Percentiles rank a stretch among this genome's conserved stretches.
These are phyloP conservation scores for Orycteropus afer DNA, from an alignment of 2,113 vertebrate genomes.

Conservation along the genomic window DNA sequence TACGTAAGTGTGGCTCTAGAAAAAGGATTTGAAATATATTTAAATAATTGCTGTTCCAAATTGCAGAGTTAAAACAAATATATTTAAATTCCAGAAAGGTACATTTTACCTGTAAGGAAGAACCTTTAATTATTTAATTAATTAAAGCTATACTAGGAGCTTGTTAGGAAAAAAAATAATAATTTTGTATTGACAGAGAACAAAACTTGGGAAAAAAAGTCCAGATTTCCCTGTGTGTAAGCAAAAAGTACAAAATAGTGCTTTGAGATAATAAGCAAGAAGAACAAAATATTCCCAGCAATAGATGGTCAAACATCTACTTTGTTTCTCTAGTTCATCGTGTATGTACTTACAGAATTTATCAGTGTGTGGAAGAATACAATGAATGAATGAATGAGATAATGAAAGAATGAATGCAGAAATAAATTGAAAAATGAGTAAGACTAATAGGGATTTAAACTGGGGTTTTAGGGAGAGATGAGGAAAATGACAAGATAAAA, in stretches of 20 bases:
- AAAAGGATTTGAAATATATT: neutral
- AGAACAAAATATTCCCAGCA: neutral
- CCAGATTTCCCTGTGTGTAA: neutral
- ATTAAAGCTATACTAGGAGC: neutral
- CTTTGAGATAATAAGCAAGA: neutral
- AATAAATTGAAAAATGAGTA: neutral
- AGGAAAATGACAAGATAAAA: slow-evolving; percentile 32
- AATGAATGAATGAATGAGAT: neutral
- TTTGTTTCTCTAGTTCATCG: neutral
- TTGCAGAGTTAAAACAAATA: neutral
- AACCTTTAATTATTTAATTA: neutral
- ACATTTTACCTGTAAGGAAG: neutral
- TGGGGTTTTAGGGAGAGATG: neutral
- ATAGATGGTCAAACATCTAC: neutral
- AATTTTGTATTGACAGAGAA: neutral
- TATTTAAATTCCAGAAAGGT: neutral
- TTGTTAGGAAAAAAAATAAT: neutral
- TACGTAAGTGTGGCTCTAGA: neutral
- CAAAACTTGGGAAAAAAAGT: neutral
- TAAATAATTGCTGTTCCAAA: neutral
- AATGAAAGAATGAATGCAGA: neutral
- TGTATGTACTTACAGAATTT: neutral
- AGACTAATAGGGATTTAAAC: neutral
- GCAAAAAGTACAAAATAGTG: neutral
- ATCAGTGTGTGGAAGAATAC: neutral